Evolutionary conservation across 2,797 vertebrate species (phyloP), one percentile per base, ranked within the genome.

Genomic region (Siniperca undulata): DNA sequence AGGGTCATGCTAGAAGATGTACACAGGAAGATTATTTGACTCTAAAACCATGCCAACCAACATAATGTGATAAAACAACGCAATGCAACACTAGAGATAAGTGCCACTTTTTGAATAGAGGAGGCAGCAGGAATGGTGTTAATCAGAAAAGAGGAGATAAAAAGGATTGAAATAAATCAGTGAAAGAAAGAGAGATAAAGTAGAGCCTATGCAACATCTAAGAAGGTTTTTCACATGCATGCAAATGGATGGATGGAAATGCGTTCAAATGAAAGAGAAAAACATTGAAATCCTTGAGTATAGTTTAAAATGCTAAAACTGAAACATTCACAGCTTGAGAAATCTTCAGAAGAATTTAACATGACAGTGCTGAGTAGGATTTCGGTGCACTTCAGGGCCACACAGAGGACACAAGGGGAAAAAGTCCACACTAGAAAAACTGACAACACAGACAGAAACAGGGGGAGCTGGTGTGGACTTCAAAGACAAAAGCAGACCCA

Each of bases 11-110:
- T 99, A 99, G 98, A 97, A 99, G 97, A 99, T 99, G 97, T 99
- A 99, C 97, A 99, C 98, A 99, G 98, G 92, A 99, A 99, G 99
- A 99, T 99, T 99, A 99, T 99, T 98, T 98, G 99, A 99, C 96
- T 95, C 89, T 98, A 96, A 95, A 98, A 98, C 97, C 98, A 99
- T 99, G 98, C 98, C 98, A 97, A 97, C 98, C 97, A 97, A 97
- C 97, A 97, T 95, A 99, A 99, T 99, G 98, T 99, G 99, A 99
- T 97, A 98, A 99, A 99, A 99, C 98, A 98, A 98, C 96, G 97
- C 93, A 97, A 99, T 96, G 96, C 91, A 93, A 92, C 85, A 97
- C 97, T 97, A 97, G 97, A 99, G 98, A 99, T 99, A 99, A 99
- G 97, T 99, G 99, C 97, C 98, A 99, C 98, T 99, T 99, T 97